phyloP scores from a whole-genome alignment of 2,888 invertebrate species.

The Cryptocephalus primarius region DNA sequence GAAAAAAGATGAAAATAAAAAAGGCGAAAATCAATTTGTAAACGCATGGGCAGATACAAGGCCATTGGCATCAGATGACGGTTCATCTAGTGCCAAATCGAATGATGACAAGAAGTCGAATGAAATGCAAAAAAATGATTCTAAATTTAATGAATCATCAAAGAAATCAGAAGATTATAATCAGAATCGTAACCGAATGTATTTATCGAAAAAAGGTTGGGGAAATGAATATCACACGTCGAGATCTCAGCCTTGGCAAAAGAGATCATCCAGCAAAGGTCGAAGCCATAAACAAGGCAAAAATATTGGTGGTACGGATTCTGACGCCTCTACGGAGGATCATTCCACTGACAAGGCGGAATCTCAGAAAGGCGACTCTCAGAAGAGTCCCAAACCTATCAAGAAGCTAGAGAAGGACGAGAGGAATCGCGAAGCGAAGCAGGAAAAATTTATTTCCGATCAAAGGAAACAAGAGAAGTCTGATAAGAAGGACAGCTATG shows the following conservation, averaged over 20 bases:
- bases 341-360: conserved; percentile 31
- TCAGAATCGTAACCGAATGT: conserved; percentile 18
- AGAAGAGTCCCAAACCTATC: conserved; percentile 11
- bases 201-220: conserved; percentile 20
- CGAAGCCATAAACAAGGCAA: conserved; percentile 10
- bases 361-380: conserved; percentile 19
- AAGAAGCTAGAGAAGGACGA: conserved; percentile 19
- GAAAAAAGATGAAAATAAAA: conserved; percentile 7
- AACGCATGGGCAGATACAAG: conserved; percentile 18
- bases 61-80: conserved; percentile 10
- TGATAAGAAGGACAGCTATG: conserved; percentile 46
- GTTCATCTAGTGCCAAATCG: conserved; percentile 2
- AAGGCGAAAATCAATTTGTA: conserved; percentile 6
- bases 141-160: conserved; percentile 38
- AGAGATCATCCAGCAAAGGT: conserved; percentile 13
- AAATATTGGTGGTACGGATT: conserved; percentile 48
- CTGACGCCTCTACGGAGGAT: conserved; percentile 66
- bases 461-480: conserved; percentile 28
- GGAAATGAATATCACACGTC: conserved; percentile 20
- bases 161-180: conserved; percentile 31
- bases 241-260: conserved; percentile 9
- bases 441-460: conserved; percentile 18
- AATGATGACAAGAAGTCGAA: conserved; percentile 5
- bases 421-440: conserved; percentile 19
- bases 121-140: conserved; percentile 2